These are phyloP conservation scores for Porites evermanni DNA, from an alignment of 92 coral and sea anemone genomes.

Conservation along the genomic window DNA sequence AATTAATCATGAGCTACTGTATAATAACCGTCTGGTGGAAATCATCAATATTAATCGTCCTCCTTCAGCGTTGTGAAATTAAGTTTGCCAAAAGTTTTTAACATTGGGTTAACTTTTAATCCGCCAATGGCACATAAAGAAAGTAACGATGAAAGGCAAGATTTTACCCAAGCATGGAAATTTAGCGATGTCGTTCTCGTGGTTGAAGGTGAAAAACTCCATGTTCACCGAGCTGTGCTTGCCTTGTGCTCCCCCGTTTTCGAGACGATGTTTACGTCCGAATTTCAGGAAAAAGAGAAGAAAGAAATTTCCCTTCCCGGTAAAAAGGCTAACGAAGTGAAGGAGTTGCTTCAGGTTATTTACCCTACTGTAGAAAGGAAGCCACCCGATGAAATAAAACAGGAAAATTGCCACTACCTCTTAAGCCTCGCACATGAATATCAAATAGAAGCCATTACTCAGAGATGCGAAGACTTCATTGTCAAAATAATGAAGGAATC, in stretches of 20 bases:
- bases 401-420: not conserved
- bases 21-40: too few relatives aligned
- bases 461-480: not conserved
- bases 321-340: not conserved
- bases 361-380: not conserved
- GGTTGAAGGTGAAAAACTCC: slow-evolving; percentile 62
- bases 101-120: too few relatives aligned
- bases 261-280: slow-evolving; percentile 1
- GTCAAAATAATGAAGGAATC: not conserved
- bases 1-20: too few relatives aligned
- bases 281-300: not conserved
- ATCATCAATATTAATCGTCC: too few relatives aligned
- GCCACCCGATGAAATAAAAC: not conserved
- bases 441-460: slow-evolving; percentile 1
- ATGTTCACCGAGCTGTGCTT: slow-evolving; percentile 69
- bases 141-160: too few relatives aligned
- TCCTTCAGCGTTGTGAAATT: too few relatives aligned
- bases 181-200: too few relatives aligned
- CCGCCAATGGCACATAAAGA: too few relatives aligned
- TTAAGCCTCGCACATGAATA: not conserved
- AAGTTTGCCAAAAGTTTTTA: too few relatives aligned
- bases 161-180: too few relatives aligned
- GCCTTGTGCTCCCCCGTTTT: slow-evolving; percentile 73
- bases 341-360: not conserved
- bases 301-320: not conserved